Base-by-base conservation (phyloP, 1,140 invertebrate genomes). In the Rhizoglyphus robini region DNA sequence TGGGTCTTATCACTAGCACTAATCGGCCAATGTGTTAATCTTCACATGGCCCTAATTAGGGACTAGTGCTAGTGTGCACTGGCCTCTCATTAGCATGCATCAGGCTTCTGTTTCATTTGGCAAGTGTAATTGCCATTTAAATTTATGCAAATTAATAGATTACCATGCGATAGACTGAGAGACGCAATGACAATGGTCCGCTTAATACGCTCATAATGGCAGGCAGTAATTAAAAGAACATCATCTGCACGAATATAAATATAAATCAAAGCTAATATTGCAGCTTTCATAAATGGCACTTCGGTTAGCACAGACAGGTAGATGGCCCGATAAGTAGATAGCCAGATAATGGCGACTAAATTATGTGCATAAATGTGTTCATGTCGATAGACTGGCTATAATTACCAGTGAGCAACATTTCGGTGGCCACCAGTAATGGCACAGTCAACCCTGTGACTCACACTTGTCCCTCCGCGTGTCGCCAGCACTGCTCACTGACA, bases 311-410 rank as follows among this genome's bases (percentile, higher is more conserved):
- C 20, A 54, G 8, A 54, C 51, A 54, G 51, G 23, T 8, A 54
- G 8, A 54, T 5, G 51, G 20, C 8, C 8, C 15, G 51, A 54
- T 54, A 54, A 54, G 51, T 5, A 27, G 8, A 54, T 8, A 54
- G 8, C 23, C 23, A 5, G 51, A 54, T 54, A 54, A 54, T 54
- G 51, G 51, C 51, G 8, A 54, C 23, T 54, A 54, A 54, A 54
- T 54, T 54, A 54, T 54, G 51, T 54, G 51, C 51, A 54, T 25
- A 54, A 54, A 54, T 54, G 51, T 54, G 51, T 54, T 46, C 41
- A 46, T 46, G 23, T 23, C 41, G 41, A 46, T 46, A 46, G 41
- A 46, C 15, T 23, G 15, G 15, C 15, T 46, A 46, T 46, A 46
- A 46, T 46, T 46, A 46, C 41, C 41, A 46, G 41, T 46, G 41